These are phyloP conservation scores for Pachydiplax longipennis DNA, from an alignment of 2,888 invertebrate genomes.

Conservation along the genomic window DNA sequence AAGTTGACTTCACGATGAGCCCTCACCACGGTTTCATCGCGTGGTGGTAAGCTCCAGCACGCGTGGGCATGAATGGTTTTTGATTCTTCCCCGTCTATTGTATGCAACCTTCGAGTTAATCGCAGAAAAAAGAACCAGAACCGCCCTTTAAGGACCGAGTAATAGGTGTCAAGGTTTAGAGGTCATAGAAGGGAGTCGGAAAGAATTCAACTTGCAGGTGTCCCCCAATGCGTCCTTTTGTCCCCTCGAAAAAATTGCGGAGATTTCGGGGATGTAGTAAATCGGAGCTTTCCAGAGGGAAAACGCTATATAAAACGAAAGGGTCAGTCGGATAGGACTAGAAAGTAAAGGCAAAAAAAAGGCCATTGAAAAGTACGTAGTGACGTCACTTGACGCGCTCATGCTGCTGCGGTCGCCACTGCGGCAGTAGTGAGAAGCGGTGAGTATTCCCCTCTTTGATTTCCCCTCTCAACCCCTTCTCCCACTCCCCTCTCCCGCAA, in stretches of 20 bases:
- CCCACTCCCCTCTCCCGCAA: neutral
- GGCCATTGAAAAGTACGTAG: neutral
- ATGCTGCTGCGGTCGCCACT: conserved; percentile 37
- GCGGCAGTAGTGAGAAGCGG: conserved; percentile 42
- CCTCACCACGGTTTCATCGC: neutral
- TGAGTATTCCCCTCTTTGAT: neutral
- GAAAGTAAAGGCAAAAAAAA: neutral
- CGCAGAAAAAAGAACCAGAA: neutral
- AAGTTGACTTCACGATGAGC: neutral
- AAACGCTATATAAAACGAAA: neutral
- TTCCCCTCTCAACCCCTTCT: neutral
- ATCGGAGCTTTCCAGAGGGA: neutral
- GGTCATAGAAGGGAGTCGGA: neutral
- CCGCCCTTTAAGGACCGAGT: neutral
- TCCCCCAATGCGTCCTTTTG: neutral
- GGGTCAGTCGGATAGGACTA: neutral
- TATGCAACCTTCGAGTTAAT: neutral
- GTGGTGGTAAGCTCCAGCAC: neutral
- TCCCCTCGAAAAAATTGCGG: neutral
- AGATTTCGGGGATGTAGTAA: neutral
- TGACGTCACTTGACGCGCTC: conserved; percentile 41
- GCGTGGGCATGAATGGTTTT: neutral
- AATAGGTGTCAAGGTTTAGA: neutral
- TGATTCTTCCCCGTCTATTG: neutral
- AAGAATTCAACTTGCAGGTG: neutral